phyloP scores from a whole-genome alignment of 2,113 vertebrate genomes.

The Gymnocephalus cernua region DNA sequence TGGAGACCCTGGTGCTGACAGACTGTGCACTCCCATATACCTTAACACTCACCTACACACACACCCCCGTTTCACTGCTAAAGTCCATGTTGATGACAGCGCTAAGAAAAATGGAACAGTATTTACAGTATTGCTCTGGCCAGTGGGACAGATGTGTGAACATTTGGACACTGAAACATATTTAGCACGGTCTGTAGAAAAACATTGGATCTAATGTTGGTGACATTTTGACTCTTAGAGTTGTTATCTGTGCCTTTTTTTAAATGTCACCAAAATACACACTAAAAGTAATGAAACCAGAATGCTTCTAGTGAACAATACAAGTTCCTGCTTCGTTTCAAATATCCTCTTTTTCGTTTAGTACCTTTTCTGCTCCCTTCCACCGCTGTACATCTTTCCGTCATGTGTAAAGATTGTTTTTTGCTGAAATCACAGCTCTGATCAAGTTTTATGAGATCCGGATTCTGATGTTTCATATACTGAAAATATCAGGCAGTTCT shows the following conservation, averaged over 20 bases:
- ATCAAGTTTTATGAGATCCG: not conserved
- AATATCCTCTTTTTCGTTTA: not conserved
- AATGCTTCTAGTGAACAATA: not conserved
- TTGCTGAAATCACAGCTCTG: not conserved
- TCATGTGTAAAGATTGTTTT: not conserved
- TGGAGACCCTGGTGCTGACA: slow-evolving; percentile 53
- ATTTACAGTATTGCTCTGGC: not conserved
- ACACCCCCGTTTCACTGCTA: slow-evolving; percentile 18
- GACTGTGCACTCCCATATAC: slow-evolving; percentile 14
- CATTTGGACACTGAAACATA: not conserved
- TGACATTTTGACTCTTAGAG: not conserved
- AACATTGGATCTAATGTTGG: not conserved
- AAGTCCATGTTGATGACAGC: not conserved
- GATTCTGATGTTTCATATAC: not conserved
- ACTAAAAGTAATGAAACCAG: not conserved
- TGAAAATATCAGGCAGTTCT: not conserved
- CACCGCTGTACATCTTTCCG: not conserved
- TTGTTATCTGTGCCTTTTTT: not conserved
- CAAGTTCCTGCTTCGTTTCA: not conserved
- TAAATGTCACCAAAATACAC: not conserved
- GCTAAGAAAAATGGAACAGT: not conserved
- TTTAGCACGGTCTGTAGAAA: not conserved
- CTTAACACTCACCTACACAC: slow-evolving; percentile 14
- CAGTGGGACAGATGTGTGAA: not conserved
- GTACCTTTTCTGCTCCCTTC: not conserved